Evolutionary conservation across 2,797 vertebrate species (phyloP).

Genomic region (Parauchenoglanis punctatus): DNA sequence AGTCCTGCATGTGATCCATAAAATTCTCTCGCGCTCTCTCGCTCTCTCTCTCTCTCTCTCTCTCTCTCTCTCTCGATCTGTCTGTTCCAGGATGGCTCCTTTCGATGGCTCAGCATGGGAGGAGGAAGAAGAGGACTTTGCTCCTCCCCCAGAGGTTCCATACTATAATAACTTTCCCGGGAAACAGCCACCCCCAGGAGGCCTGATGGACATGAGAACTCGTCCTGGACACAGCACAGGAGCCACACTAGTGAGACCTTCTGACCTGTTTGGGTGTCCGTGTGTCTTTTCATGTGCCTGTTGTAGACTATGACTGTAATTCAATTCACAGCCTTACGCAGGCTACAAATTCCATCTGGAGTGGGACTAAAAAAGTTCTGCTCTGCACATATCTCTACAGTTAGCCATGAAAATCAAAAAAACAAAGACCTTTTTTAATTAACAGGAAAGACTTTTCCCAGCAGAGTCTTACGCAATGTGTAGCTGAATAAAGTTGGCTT

Average conservation of each 20-base stretch:
- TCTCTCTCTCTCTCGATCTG: not conserved
- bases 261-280: not conserved
- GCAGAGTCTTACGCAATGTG: not conserved
- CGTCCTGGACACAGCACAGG: conserved; percentile 75
- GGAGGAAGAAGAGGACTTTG: conserved; percentile 92
- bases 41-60: not conserved
- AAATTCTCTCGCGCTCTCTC: not conserved
- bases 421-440: not conserved
- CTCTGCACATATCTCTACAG: not conserved
- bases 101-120: conserved; percentile 98
- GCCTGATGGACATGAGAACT: conserved; percentile 90
- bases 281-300: conserved; percentile 13
- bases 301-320: not conserved
- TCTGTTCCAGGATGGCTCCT: conserved; percentile 87
- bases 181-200: conserved; percentile 93
- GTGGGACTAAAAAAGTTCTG: not conserved
- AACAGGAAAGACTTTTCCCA: not conserved
- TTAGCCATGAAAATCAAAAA: not conserved
- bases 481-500: not conserved
- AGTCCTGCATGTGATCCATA: not conserved
- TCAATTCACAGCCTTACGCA: not conserved
- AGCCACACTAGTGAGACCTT: conserved; percentile 85
- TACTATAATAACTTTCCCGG: conserved; percentile 98
- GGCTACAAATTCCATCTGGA: not conserved
- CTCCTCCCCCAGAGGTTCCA: conserved; percentile 84